Evolutionary conservation across 2,113 vertebrate species (phyloP), one percentile per base, ranked within the genome.

Genomic region (Dissostichus mawsoni): DNA sequence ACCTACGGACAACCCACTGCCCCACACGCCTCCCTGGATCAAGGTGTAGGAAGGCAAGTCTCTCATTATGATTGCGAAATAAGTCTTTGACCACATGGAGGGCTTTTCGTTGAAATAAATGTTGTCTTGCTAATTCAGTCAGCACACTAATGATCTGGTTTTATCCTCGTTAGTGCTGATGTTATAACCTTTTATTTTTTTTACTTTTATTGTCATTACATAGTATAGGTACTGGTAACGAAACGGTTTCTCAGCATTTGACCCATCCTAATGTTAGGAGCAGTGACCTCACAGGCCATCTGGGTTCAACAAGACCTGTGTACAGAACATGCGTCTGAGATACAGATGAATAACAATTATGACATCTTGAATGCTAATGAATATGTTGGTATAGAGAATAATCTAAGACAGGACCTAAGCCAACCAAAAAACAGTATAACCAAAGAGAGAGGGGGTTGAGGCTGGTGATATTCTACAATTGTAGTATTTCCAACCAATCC

Each of bases 101-200:
- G 20, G 17, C 81, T 86, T 74, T 73, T 74, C 81, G 84, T 72
- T 83, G 68, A 80, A 55, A 74, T 86, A 44, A 86, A 71, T 47
- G 61, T 75, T 78, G 83, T 87, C 64, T 58, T 29, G 57, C 79
- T 79, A 80, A 90, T 84, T 89, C 58, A 85, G 87, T 85, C 73
- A 72, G n/a, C 69, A 50, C 86, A 89, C 89, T 83, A 85, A 70
- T 7, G 71, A 92, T 83, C 82, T 87, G 63, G 69, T 74, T 82
- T 83, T 69, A 74, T 56, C 74, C 66, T 91, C 2, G 8, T 88
- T 86, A 68, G 72, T 55, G 77, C 48, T 68, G 74, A 86, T 86
- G 74, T 45, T 71, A 55, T 86, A 79, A 84, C 83, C 29, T 29
- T 20, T 20, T 20, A n/a, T 29, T 25, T 25, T 25, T 25, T 2